phyloP scores from a whole-genome alignment of 2,797 vertebrate genomes.

The Alectoris magna region DNA sequence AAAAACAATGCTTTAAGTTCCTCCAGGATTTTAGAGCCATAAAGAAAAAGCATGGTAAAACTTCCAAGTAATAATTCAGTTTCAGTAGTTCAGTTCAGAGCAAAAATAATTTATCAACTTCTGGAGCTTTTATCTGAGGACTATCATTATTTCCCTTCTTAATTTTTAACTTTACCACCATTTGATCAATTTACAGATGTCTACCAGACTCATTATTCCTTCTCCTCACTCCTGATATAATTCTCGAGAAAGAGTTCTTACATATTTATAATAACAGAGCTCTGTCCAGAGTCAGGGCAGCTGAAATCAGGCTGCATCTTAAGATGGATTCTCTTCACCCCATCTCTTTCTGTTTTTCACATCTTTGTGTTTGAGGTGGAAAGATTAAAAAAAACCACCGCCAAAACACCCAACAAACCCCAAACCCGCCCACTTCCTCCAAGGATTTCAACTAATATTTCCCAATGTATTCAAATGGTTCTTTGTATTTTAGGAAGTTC shows the following conservation, averaged over 20 bases:
- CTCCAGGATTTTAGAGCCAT: not conserved
- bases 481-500: not conserved
- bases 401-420: no score
- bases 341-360: not conserved
- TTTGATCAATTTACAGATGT: not conserved
- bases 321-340: not conserved
- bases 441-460: not conserved
- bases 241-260: accelerated
- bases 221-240: not conserved
- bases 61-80: not conserved
- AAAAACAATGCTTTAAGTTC: not conserved
- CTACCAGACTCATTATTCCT: not conserved
- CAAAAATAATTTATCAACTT: not conserved
- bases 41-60: not conserved
- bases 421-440: not conserved
- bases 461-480: not conserved
- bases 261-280: not conserved
- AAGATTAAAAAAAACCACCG: not conserved
- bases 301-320: not conserved
- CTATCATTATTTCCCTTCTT: not conserved
- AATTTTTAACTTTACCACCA: not conserved
- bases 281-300: not conserved
- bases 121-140: not conserved
- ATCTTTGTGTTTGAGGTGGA: not conserved
- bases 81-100: not conserved